Percentiles rank a stretch among this genome's conserved stretches.
Evolutionary conservation across 2,888 invertebrate genomes (phyloP).

Genomic region (Tortricodes alternella): DNA sequence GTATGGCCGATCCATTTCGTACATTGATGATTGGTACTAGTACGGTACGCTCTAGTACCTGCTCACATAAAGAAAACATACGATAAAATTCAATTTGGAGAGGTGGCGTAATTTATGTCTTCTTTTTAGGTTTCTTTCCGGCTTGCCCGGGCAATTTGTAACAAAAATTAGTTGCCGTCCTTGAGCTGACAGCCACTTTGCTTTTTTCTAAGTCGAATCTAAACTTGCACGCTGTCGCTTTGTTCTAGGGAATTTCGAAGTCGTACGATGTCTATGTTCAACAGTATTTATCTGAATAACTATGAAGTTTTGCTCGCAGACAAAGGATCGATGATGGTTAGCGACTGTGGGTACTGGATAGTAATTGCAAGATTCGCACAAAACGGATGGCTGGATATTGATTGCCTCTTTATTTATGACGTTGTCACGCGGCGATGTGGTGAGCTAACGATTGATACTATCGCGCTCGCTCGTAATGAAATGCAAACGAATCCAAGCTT

Average conservation of each 20-base stretch:
- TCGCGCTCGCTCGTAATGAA: slow-evolving; percentile 55
- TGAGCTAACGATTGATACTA: slow-evolving; percentile 32
- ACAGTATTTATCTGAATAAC: no score
- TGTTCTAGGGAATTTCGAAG: neutral
- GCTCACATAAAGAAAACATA: slow-evolving; percentile 24
- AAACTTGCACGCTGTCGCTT: slow-evolving; percentile 1
- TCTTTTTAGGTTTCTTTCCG: slow-evolving; percentile 22
- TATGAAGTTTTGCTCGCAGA: no score
- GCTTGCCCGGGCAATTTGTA: slow-evolving; percentile 10
- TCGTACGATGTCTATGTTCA: neutral
- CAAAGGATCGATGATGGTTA: neutral
- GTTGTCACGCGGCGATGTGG: slow-evolving; percentile 18
- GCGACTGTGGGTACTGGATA: neutral
- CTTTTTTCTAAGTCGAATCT: slow-evolving; percentile 8
- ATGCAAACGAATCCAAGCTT: slow-evolving; percentile 59
- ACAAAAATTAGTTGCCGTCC: slow-evolving; percentile 6
- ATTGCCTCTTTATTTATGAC: slow-evolving; percentile 29
- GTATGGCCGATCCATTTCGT: neutral
- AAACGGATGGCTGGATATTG: slow-evolving; percentile 23
- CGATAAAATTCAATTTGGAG: slow-evolving; percentile 26
- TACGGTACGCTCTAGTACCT: slow-evolving; percentile 1
- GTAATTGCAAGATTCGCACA: slow-evolving; percentile 2
- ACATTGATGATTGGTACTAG: neutral
- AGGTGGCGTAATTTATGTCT: slow-evolving; percentile 28
- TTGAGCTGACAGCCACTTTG: slow-evolving; percentile 6